phyloP scores from a whole-genome alignment of 2,888 invertebrate species.

The Eudasyphora cyanicolor region DNA sequence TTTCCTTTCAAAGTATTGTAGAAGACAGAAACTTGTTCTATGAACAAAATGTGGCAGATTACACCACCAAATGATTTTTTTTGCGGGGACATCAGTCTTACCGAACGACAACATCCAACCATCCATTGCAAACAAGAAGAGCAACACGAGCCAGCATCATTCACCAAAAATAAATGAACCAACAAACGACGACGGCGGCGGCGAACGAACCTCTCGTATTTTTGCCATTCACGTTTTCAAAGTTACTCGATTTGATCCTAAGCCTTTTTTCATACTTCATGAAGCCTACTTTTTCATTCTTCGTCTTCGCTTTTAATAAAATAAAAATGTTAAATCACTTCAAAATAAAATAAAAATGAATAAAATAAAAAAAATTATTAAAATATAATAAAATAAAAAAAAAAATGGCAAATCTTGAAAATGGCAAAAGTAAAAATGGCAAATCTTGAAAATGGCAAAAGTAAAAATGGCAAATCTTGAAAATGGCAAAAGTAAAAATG shows the following conservation, averaged over 20 bases:
- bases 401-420: too few species aligned
- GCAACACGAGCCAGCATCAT: conserved; percentile 21
- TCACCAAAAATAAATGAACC: conserved; percentile 21
- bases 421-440: too few species aligned
- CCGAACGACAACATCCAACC: conserved; percentile 20
- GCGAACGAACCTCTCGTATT: conserved; percentile 4
- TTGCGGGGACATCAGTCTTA: background rate
- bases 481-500: too few species aligned
- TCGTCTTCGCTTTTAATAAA: too few species aligned
- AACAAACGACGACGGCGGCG: background rate
- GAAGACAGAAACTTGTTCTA: conserved; percentile 54
- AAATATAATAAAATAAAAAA: too few species aligned
- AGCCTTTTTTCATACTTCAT: background rate
- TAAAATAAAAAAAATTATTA: too few species aligned
- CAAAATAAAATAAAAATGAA: too few species aligned
- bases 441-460: too few species aligned
- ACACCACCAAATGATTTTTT: background rate
- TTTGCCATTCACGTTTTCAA: conserved; percentile 33
- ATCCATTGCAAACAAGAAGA: background rate
- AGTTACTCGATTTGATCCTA: conserved; percentile 18
- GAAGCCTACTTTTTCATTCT: background rate
- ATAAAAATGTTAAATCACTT: too few species aligned
- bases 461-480: too few species aligned
- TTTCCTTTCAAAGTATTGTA: conserved; percentile 8
- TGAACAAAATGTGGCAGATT: conserved; percentile 30